Conservation (phyloP, 2,113 vertebrate genomes). For the Chionodraco myersi region DNA sequence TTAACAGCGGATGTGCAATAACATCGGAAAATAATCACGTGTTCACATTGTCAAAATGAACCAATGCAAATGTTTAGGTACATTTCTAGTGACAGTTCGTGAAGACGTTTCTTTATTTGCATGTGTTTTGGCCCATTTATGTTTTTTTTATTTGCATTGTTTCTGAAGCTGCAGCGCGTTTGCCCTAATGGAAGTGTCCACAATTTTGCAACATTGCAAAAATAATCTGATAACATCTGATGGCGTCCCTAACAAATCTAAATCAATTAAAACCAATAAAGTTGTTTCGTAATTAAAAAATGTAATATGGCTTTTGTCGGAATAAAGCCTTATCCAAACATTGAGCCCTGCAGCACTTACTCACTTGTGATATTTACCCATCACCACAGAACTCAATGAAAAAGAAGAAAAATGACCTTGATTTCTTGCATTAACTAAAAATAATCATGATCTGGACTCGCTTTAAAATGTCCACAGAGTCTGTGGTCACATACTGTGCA, state of each 20-base stretch:
- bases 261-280: not conserved
- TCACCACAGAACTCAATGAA: not conserved
- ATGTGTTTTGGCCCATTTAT: too few relatives aligned
- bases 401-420: too few relatives aligned
- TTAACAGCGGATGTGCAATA: too few relatives aligned
- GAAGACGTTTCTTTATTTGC: too few relatives aligned
- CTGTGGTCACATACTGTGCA: not conserved
- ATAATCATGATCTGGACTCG: not conserved
- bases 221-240: not conserved
- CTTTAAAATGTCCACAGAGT: not conserved
- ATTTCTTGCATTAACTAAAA: not conserved
- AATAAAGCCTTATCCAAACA: slow-evolving; percentile 11
- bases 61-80: too few relatives aligned
- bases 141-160: too few relatives aligned
- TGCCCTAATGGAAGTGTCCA: not conserved
- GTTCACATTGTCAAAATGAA: too few relatives aligned
- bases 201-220: not conserved
- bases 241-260: not conserved
- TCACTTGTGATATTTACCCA: not conserved
- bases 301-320: not conserved
- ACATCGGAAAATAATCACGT: too few relatives aligned
- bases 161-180: too few relatives aligned
- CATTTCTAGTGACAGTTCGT: too few relatives aligned
- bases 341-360: not conserved
- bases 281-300: not conserved